Conservation (phyloP, 2,797 vertebrate genomes). For the Periparus ater region DNA sequence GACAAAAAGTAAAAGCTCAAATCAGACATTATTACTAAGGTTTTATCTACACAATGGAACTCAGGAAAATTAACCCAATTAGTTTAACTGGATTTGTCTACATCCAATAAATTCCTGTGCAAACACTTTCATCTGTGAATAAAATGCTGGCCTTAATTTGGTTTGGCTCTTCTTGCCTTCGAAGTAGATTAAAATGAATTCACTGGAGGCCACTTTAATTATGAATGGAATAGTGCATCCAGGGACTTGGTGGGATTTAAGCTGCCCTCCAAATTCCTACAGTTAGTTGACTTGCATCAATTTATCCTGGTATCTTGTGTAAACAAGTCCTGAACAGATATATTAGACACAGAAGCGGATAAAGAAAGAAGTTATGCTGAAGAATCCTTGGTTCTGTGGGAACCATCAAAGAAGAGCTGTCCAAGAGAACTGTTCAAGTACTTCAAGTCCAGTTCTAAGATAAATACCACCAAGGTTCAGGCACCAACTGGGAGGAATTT, state of each 20-base stretch:
- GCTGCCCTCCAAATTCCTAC: background rate
- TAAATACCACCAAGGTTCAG: background rate
- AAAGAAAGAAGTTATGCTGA: background rate
- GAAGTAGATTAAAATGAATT: background rate
- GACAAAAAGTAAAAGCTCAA: background rate
- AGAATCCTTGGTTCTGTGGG: background rate
- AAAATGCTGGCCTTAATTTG: background rate
- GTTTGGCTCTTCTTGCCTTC: background rate
- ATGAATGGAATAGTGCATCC: background rate
- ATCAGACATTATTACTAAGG: background rate
- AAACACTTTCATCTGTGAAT: slow-evolving; percentile 4
- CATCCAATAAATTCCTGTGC: background rate
- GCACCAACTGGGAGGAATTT: background rate
- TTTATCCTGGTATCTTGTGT: background rate
- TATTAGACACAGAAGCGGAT: background rate
- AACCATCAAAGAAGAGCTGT: background rate
- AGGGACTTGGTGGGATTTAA: background rate
- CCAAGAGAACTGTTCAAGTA: background rate
- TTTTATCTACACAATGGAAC: background rate
- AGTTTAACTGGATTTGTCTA: background rate
- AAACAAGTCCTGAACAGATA: background rate
- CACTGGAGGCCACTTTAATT: background rate
- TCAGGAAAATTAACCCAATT: background rate
- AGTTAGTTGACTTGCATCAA: background rate
- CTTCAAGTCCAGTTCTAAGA: background rate